Conservation (phyloP, 2,113 vertebrate genomes). For the Numenius arquata region DNA sequence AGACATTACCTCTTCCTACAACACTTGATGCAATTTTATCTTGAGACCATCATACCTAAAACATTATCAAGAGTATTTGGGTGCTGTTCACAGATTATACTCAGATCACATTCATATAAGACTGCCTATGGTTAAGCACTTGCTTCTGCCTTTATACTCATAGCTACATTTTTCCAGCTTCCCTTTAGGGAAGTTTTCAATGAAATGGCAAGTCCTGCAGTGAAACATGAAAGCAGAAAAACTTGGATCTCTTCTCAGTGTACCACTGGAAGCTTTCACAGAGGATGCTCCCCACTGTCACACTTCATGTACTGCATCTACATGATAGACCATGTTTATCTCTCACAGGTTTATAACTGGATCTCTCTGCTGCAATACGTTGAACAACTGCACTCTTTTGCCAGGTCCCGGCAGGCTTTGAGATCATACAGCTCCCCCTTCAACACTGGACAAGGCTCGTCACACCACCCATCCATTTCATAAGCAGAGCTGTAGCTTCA, state of each 20-base stretch:
- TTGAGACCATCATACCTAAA: not conserved
- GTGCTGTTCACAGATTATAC: not conserved
- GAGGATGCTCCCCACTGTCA: not conserved
- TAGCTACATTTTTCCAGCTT: not conserved
- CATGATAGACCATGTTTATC: not conserved
- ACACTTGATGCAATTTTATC: not conserved
- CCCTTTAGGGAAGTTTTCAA: not conserved
- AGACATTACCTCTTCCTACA: not conserved
- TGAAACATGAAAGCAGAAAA: not conserved
- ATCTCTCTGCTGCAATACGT: not conserved
- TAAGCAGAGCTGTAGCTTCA: not conserved
- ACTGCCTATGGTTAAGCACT: not conserved
- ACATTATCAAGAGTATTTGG: not conserved
- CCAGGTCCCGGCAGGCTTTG: not conserved
- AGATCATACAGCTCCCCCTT: not conserved
- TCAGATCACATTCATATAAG: not conserved
- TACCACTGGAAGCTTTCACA: not conserved
- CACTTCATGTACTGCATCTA: not conserved
- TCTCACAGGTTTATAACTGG: fast-evolving
- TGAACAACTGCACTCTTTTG: not conserved
- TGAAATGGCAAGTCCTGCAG: not conserved
- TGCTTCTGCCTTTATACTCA: not conserved
- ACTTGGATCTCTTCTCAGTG: not conserved
- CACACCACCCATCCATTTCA: not conserved
- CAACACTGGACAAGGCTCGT: not conserved